These are phyloP conservation scores for Xestoiulus laeticollis DNA, from an alignment of 2,888 invertebrate genomes.

Conservation along the genomic window DNA sequence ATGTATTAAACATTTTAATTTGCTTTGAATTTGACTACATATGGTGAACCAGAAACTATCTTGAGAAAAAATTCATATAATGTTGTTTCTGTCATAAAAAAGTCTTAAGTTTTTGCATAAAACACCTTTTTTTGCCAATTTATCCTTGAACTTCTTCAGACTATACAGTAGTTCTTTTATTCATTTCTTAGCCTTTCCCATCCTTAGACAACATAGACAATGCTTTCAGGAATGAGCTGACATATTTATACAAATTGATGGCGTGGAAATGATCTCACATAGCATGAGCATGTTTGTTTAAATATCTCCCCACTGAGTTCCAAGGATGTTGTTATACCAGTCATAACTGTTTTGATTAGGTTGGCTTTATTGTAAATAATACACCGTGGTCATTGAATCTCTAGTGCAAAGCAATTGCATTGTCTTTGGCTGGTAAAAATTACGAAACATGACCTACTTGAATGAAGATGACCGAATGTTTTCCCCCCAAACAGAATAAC, in stretches of 20 bases:
- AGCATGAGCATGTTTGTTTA: not conserved
- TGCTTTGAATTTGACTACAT: no score
- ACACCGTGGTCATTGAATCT: not conserved
- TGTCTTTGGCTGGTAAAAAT: not conserved
- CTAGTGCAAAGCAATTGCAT: conserved; percentile 4
- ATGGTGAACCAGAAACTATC: no score
- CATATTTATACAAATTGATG: not conserved
- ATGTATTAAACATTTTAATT: no score
- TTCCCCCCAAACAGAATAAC: not conserved
- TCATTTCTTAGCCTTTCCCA: not conserved
- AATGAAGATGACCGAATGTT: conserved; percentile 2
- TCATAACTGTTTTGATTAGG: not conserved
- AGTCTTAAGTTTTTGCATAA: not conserved
- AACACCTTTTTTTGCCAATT: not conserved
- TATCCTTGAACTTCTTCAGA: conserved; percentile 6
- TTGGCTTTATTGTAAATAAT: not conserved
- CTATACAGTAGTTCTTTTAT: not conserved
- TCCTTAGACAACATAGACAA: not conserved
- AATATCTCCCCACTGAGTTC: not conserved
- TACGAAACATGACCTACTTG: conserved; percentile 4
- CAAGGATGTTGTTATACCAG: not conserved
- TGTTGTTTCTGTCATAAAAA: no score
- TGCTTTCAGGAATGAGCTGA: conserved; percentile 2
- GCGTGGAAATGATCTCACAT: not conserved
- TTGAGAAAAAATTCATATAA: no score